phyloP scores from a whole-genome alignment of 2,888 invertebrate species.

The Pyrrhia umbra region DNA sequence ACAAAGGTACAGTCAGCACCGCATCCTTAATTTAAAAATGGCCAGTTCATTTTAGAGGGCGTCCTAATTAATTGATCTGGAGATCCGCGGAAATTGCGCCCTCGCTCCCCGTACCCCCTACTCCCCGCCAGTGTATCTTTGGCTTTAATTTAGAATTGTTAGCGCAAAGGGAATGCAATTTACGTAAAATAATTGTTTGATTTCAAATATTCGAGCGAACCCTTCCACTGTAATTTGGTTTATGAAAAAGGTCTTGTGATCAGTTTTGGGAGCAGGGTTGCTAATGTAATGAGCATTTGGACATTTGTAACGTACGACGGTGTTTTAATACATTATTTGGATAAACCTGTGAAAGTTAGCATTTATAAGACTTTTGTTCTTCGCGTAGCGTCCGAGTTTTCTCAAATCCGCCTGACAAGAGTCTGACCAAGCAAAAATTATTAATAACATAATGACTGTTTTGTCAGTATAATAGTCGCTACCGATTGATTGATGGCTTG shows the following conservation, averaged over 20 bases:
- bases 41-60: conserved; percentile 82
- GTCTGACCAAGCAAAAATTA: too few relatives aligned
- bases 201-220: conserved; percentile 80
- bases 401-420: too few relatives aligned
- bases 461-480: too few relatives aligned
- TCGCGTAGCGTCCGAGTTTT: too few relatives aligned
- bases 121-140: conserved; percentile 81
- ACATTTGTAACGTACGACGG: conserved; percentile 53
- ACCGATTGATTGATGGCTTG: too few relatives aligned
- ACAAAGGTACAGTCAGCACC: conserved; percentile 44
- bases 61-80: conserved; percentile 89
- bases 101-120: conserved; percentile 55
- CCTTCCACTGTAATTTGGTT: conserved; percentile 77
- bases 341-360: conserved; percentile 20
- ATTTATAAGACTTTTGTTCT: too few relatives aligned
- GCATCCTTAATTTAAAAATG: conserved; percentile 70
- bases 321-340: conserved; percentile 33
- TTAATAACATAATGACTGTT: too few relatives aligned
- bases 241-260: conserved; percentile 70
- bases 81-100: conserved; percentile 85
- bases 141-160: conserved; percentile 89
- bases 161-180: conserved; percentile 89
- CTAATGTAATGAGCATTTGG: conserved; percentile 64
- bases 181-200: conserved; percentile 89
- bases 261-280: conserved; percentile 55